phyloP scores from a whole-genome alignment of 2,888 invertebrate species.

The Epinotia bilunana region DNA sequence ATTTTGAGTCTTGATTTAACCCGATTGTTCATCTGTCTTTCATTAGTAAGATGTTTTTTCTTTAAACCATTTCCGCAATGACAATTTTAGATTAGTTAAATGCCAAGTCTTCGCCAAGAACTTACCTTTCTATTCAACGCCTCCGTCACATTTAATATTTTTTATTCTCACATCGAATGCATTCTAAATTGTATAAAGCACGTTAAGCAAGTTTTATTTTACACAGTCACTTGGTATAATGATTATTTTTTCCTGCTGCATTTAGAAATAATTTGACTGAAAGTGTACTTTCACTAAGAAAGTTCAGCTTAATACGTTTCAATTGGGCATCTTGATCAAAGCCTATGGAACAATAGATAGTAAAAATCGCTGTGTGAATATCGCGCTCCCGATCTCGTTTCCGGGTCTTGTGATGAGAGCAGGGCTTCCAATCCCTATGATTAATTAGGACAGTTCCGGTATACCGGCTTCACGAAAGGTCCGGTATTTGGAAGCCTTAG shows the following conservation, averaged over 20 bases:
- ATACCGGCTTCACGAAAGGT: no score
- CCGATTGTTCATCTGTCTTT: no score
- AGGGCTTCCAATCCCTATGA: no score
- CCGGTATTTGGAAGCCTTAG: no score
- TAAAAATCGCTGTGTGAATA: no score
- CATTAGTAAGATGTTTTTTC: not conserved
- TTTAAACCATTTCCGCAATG: not conserved
- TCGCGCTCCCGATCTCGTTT: no score
- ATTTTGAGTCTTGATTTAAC: no score
- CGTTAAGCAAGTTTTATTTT: not conserved
- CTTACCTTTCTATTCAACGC: slow-evolving; percentile 36
- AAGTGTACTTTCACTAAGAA: slow-evolving; percentile 30
- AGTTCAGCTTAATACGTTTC: not conserved
- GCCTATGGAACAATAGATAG: no score
- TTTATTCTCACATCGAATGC: slow-evolving; percentile 18
- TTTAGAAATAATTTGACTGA: slow-evolving; percentile 21
- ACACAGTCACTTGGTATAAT: not conserved
- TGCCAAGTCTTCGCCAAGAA: not conserved
- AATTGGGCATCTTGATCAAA: not conserved
- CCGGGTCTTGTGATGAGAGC: no score
- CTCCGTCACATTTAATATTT: slow-evolving; percentile 17
- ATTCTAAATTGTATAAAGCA: slow-evolving; percentile 14
- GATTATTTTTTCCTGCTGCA: not conserved
- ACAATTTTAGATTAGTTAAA: not conserved
- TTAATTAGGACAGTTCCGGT: no score